These are phyloP conservation scores for Gallinago undulata DNA, from an alignment of 2,113 vertebrate species.

Conservation along the genomic window DNA sequence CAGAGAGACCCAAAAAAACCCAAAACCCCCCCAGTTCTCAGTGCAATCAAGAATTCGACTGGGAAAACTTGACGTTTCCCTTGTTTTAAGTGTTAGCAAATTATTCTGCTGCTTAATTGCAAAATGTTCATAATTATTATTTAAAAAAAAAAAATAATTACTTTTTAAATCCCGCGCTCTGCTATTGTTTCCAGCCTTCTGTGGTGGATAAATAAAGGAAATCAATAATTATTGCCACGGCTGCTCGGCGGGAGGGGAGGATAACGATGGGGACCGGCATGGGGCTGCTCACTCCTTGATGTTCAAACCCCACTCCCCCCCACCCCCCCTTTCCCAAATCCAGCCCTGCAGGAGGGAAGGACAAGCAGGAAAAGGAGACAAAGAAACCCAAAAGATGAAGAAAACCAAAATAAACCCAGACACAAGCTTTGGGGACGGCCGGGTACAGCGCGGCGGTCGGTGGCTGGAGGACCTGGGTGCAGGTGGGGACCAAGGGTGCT, in stretches of 20 bases:
- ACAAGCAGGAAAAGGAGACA: neutral
- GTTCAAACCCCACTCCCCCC: neutral
- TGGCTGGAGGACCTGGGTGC: neutral
- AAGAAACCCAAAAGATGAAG: neutral
- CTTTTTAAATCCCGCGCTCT: neutral
- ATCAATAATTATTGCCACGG: neutral
- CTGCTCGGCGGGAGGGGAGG: neutral
- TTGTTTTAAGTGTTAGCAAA: neutral
- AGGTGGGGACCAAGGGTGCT: neutral
- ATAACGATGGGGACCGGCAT: neutral
- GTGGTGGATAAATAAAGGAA: neutral
- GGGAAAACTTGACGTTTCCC: neutral
- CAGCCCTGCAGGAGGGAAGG: neutral
- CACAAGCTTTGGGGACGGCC: neutral
- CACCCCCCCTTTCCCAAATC: neutral
- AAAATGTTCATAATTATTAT: neutral
- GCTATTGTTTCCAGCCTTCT: neutral
- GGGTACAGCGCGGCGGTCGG: accelerated
- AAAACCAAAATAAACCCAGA: neutral
- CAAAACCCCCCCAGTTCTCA: neutral
- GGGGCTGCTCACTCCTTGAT: neutral
- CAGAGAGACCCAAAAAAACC: neutral
- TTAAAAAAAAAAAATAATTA: neutral
- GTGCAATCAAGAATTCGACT: neutral
- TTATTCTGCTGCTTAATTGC: neutral